phyloP scores from a whole-genome alignment of 2,797 vertebrate genomes.

The Carcharodon carcharias region DNA sequence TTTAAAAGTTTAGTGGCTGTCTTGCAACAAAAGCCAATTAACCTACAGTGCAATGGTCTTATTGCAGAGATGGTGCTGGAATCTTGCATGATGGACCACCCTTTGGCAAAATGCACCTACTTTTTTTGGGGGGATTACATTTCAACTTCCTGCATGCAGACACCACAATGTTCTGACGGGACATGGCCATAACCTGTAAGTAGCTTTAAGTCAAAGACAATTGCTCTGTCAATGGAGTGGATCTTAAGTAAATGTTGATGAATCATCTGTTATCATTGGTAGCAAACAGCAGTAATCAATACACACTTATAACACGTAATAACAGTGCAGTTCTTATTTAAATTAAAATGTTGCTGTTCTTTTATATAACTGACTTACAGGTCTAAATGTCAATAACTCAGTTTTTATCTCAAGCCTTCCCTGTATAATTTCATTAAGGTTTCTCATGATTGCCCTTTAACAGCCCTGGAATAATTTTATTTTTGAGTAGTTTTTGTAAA shows the following conservation, averaged over 20 bases:
- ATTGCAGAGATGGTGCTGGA: not conserved
- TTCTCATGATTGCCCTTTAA: not conserved
- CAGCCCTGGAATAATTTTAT: not conserved
- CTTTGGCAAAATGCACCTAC: not conserved
- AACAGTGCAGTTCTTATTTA: not conserved
- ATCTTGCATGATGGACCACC: no score
- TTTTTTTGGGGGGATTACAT: not conserved
- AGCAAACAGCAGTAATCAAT: not conserved
- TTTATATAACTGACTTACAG: not conserved
- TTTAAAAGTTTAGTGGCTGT: not conserved
- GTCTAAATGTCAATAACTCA: not conserved
- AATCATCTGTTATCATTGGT: not conserved
- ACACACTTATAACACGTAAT: not conserved
- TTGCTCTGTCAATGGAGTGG: not conserved
- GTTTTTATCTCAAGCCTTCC: not conserved
- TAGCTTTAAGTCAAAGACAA: not conserved
- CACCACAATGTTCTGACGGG: not conserved
- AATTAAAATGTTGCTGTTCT: not conserved
- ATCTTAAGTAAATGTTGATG: not conserved
- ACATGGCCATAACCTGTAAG: not conserved
- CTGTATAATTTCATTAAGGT: not conserved
- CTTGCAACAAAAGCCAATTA: not conserved
- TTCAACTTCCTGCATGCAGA: not conserved
- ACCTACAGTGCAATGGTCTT: not conserved
- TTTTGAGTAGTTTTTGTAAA: slow-evolving; percentile 1